Conservation (phyloP, 2,888 invertebrate species). For the Octonoba sinensis region DNA sequence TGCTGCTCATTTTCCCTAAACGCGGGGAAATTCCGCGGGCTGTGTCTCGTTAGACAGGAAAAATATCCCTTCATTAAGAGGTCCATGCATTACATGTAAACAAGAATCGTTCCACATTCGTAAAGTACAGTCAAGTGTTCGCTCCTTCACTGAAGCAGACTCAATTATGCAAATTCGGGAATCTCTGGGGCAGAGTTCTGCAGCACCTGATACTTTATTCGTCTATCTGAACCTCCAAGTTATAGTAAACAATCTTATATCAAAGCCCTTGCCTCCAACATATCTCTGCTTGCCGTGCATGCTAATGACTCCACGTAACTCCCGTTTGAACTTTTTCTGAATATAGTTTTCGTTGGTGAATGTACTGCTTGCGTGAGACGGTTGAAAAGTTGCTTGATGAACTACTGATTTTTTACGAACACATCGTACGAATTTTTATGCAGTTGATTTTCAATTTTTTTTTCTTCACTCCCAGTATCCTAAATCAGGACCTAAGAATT, state of each 20-base stretch:
- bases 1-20: background rate
- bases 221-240: slow-evolving; percentile 19
- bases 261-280: slow-evolving; percentile 1
- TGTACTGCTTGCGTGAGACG: too few species aligned
- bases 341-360: too few species aligned
- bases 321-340: background rate
- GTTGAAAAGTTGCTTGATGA: too few species aligned
- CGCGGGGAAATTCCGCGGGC: background rate
- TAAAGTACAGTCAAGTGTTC: background rate
- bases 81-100: slow-evolving; percentile 23
- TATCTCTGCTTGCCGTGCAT: background rate
- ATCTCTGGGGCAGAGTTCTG: background rate
- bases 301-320: background rate
- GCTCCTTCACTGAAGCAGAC: slow-evolving; percentile 9
- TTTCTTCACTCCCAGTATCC: too few species aligned
- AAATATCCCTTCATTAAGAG: slow-evolving; percentile 40
- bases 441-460: too few species aligned
- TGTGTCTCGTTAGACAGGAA: slow-evolving; percentile 4
- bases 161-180: slow-evolving; percentile 50
- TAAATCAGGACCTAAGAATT: too few species aligned
- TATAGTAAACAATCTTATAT: slow-evolving; percentile 21
- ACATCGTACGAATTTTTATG: too few species aligned
- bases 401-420: too few species aligned
- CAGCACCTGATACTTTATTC: slow-evolving; percentile 42
- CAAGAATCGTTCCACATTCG: slow-evolving; percentile 8